A percentile compares a stretch with the other conserved stretches of the same genome.
phyloP scores from a whole-genome alignment of 2,888 invertebrate genomes.

The Epinotia bilunana region DNA sequence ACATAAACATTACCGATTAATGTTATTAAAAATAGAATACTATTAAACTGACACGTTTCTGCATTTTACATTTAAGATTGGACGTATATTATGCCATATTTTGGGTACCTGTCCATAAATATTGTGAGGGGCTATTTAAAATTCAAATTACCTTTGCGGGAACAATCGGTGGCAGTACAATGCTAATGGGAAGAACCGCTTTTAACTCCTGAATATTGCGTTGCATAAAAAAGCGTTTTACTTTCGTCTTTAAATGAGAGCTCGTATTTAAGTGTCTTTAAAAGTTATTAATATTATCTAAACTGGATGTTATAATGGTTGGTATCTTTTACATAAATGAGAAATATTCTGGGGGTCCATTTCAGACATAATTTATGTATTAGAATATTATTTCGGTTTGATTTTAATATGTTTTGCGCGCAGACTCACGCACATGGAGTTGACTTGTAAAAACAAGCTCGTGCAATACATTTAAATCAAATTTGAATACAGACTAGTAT shows the following conservation, averaged over 20 bases:
- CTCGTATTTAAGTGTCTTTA: background rate
- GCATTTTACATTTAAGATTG: background rate
- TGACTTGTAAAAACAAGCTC: no score
- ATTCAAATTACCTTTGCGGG: constrained; percentile 34
- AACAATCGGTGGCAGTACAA: constrained; percentile 28
- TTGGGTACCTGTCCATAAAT: constrained; percentile 1
- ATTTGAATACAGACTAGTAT: no score
- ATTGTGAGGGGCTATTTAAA: constrained; percentile 25
- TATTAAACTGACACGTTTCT: no score
- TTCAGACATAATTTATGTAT: no score
- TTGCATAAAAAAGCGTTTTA: constrained; percentile 19
- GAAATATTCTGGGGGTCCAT: no score
- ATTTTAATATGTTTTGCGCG: no score
- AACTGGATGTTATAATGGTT: background rate
- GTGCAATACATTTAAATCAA: no score
- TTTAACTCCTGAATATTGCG: constrained; percentile 34
- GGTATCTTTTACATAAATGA: background rate
- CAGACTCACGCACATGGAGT: no score
- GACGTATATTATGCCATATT: constrained; percentile 19
- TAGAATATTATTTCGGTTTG: no score
- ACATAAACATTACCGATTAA: no score
- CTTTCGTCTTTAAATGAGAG: background rate
- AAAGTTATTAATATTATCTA: background rate
- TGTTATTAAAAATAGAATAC: no score
- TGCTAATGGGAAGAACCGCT: constrained; percentile 32